Conservation (phyloP, 2,113 vertebrate genomes). For the Bucco capensis region DNA sequence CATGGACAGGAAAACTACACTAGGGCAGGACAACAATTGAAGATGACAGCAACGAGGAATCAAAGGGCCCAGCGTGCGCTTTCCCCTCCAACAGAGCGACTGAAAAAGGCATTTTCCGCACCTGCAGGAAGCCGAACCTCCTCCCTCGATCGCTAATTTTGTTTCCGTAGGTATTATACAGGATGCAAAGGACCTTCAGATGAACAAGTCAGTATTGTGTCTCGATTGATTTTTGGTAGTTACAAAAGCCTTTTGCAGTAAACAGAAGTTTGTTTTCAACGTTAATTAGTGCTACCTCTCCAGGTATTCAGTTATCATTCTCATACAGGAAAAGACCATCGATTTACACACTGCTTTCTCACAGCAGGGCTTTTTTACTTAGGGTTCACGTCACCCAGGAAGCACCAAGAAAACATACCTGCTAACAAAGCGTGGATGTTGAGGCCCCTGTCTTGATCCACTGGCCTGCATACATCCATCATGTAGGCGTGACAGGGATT, state of each 20-base stretch:
- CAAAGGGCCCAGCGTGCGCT: rapidly evolving
- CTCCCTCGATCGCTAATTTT: not conserved
- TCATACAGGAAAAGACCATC: not conserved
- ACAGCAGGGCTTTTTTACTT: not conserved
- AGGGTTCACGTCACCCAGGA: not conserved
- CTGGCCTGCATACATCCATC: slow-evolving; percentile 96
- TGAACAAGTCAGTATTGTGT: not conserved
- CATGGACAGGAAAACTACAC: not conserved
- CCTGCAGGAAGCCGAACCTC: not conserved
- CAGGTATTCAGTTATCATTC: not conserved
- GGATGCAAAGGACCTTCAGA: not conserved
- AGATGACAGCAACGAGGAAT: not conserved
- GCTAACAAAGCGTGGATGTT: slow-evolving; percentile 93
- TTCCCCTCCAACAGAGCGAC: not conserved
- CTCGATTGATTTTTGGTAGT: not conserved
- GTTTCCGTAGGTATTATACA: not conserved
- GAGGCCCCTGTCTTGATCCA: slow-evolving; percentile 92
- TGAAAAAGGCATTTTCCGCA: not conserved
- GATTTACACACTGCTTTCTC: not conserved
- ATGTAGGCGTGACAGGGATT: slow-evolving; percentile 97
- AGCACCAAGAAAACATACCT: slow-evolving; percentile 71
- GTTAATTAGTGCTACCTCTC: not conserved
- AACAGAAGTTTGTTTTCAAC: not conserved
- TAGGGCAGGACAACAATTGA: not conserved
- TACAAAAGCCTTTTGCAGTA: not conserved